Percentiles rank a stretch among this genome's conserved stretches.
phyloP scores from a whole-genome alignment of 1,140 invertebrate genomes.

The Euglossa dilemma region DNA sequence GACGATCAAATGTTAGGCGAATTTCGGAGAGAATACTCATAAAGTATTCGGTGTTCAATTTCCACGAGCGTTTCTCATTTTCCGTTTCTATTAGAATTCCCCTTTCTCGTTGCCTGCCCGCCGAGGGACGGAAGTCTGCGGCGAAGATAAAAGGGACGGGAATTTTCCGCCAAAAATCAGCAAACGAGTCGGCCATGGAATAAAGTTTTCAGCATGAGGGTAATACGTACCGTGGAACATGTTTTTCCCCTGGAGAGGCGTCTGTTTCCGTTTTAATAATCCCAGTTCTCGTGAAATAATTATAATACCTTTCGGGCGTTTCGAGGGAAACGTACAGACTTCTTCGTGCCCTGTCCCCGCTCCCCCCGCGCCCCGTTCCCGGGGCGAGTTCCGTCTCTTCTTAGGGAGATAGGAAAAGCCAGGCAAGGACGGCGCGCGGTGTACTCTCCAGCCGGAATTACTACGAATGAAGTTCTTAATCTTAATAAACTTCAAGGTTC shows the following conservation, averaged over 20 bases:
- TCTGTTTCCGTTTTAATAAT: conserved; percentile 64
- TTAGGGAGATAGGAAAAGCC: conserved; percentile 51
- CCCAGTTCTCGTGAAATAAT: conserved; percentile 62
- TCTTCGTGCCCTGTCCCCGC: not conserved
- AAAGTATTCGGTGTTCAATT: conserved; percentile 17
- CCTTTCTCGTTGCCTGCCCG: too few species aligned
- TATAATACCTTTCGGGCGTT: conserved; percentile 53
- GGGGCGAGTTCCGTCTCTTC: conserved; percentile 36
- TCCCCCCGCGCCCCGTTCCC: not conserved
- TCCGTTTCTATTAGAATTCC: conserved; percentile 17
- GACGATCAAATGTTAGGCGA: conserved; percentile 19
- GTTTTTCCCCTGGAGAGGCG: conserved; percentile 12
- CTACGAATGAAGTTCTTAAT: conserved; percentile 79
- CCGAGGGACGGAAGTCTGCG: not conserved
- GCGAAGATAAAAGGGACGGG: conserved; percentile 4
- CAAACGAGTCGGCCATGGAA: not conserved
- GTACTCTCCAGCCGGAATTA: conserved; percentile 63
- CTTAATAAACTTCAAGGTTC: conserved; percentile 78
- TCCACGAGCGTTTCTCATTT: conserved; percentile 19
- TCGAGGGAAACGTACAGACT: conserved; percentile 49
- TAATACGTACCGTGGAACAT: conserved; percentile 14
- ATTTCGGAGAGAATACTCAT: conserved; percentile 16
- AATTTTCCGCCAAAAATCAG: conserved; percentile 29
- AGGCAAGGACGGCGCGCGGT: conserved; percentile 36
- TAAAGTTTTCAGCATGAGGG: conserved; percentile 26